Evolutionary conservation across 2,797 vertebrate genomes (phyloP).

Genomic region (Poeciliopsis infans): DNA sequence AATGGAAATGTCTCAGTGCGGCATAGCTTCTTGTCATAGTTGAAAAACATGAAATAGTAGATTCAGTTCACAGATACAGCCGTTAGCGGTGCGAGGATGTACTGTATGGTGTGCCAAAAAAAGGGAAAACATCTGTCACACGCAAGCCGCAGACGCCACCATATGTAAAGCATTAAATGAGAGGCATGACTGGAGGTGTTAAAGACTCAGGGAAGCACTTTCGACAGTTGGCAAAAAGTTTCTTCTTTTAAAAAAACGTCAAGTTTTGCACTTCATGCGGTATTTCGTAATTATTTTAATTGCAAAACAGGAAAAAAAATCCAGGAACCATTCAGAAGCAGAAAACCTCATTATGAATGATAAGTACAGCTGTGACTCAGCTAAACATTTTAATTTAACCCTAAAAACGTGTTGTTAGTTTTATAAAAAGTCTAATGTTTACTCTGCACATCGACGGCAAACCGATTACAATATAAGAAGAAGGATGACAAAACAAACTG

Average conservation of each 20-base stretch:
- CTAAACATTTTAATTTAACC: slow-evolving; percentile 2
- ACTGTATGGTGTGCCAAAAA: slow-evolving; percentile 2
- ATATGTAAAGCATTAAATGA: neutral
- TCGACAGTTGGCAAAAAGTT: neutral
- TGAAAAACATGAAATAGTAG: neutral
- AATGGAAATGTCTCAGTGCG: slow-evolving; percentile 4
- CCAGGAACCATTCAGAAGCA: neutral
- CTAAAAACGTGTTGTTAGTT: neutral
- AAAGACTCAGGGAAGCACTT: slow-evolving; percentile 5
- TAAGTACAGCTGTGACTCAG: slow-evolving; percentile 9
- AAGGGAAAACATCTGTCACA: slow-evolving; percentile 11
- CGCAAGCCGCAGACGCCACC: neutral
- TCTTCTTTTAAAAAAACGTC: neutral
- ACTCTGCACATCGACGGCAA: neutral
- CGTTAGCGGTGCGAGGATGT: slow-evolving; percentile 19
- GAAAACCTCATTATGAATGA: slow-evolving; percentile 1
- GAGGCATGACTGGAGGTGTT: slow-evolving; percentile 13
- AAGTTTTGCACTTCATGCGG: neutral
- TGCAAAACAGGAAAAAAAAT: neutral
- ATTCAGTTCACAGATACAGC: slow-evolving; percentile 5
- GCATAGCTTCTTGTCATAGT: neutral
- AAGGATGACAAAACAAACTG: neutral
- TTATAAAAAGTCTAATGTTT: slow-evolving; percentile 9
- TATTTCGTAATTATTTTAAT: neutral
- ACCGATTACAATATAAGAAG: slow-evolving; percentile 8